These are phyloP conservation scores for Pipra filicauda DNA, from an alignment of 2,113 vertebrate species.

Conservation along the genomic window DNA sequence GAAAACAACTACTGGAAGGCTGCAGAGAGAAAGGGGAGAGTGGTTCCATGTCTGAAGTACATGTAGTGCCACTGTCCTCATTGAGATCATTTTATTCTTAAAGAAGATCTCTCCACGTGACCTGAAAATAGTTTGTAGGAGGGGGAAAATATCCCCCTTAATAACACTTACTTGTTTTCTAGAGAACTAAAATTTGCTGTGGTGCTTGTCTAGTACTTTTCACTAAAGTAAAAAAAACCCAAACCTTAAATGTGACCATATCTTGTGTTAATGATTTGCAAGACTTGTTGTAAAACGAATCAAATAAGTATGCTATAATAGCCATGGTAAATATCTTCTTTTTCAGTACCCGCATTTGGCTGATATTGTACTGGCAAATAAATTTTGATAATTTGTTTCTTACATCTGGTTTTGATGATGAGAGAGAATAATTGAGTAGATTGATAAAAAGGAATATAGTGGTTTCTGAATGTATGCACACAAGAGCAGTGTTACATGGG, in stretches of 20 bases:
- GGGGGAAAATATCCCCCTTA: neutral
- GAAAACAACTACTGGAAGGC: neutral
- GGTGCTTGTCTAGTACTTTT: neutral
- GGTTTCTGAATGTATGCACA: neutral
- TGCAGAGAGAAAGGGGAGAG: neutral
- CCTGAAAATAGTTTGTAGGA: neutral
- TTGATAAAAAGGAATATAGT: neutral
- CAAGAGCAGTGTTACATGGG: neutral
- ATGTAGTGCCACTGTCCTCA: fast-evolving
- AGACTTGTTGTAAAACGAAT: neutral
- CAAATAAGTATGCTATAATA: neutral
- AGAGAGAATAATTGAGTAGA: neutral
- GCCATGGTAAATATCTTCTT: neutral
- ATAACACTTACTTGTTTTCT: neutral
- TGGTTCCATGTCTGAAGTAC: neutral
- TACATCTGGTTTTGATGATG: neutral
- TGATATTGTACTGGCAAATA: neutral
- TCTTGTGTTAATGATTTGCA: neutral
- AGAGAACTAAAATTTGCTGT: neutral
- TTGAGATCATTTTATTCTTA: neutral
- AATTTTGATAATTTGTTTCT: neutral
- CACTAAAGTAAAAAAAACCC: neutral
- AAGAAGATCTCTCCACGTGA: neutral
- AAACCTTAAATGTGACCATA: neutral
- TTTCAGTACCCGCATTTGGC: neutral